Evolutionary conservation across 2,888 invertebrate species (phyloP).

Genomic region (Nephrotoma flavescens): DNA sequence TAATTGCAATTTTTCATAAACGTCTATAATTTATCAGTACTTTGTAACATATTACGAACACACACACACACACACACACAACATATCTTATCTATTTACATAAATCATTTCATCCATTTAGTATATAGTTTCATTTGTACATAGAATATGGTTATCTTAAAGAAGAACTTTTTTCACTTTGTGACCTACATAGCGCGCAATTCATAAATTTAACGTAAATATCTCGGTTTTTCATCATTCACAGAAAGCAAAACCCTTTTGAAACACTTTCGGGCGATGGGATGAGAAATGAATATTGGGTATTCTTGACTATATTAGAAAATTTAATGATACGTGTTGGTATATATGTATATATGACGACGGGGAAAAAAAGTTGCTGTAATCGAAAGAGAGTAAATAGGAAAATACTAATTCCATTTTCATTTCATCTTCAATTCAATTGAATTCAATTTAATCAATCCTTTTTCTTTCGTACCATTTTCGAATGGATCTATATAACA

Average conservation of each 20-base stretch:
- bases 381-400: neutral
- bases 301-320: neutral
- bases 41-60: neutral
- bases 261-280: neutral
- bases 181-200: neutral
- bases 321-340: neutral
- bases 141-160: neutral
- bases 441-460: neutral
- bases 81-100: neutral
- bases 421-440: neutral
- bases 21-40: neutral
- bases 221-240: neutral
- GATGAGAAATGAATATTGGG: neutral
- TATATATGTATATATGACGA: neutral
- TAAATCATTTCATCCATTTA: neutral
- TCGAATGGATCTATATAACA: too few relatives aligned
- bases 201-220: neutral
- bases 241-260: neutral
- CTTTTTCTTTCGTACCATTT: neutral
- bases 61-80: neutral
- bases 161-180: neutral
- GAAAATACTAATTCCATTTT: neutral
- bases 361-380: neutral
- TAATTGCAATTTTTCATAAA: neutral
- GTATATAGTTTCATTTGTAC: neutral